Conservation (phyloP, 1,140 invertebrate species). For the Drosophila asahinai region DNA sequence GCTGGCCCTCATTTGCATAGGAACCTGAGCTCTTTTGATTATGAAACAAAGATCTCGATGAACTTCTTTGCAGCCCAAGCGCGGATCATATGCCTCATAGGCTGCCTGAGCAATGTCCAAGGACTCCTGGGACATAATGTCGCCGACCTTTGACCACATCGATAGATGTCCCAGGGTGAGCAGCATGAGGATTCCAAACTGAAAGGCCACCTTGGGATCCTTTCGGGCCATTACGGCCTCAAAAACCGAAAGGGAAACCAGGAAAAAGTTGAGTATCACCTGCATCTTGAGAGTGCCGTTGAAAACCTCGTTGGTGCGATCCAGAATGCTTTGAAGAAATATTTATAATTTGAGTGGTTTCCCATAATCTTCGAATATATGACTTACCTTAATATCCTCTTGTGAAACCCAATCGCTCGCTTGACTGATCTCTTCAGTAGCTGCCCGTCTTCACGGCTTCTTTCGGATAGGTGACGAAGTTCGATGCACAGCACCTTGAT, state of each 20-base stretch:
- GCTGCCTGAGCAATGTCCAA: conserved; percentile 35
- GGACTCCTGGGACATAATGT: conserved; percentile 45
- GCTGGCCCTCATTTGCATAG: conserved; percentile 26
- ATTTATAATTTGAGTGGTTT: too few relatives aligned
- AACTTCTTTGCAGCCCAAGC: neutral
- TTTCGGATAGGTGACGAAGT: neutral
- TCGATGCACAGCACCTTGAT: conserved; percentile 50
- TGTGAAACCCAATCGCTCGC: conserved; percentile 19
- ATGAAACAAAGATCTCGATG: conserved; percentile 42
- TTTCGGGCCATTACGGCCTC: conserved; percentile 28
- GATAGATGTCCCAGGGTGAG: conserved; percentile 29
- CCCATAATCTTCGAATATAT: neutral
- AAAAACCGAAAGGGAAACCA: conserved; percentile 50
- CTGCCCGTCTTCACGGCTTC: neutral
- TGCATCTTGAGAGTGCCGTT: conserved; percentile 50
- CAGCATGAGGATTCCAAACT: conserved; percentile 50
- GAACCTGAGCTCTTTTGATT: conserved; percentile 27
- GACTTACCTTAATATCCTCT: conserved; percentile 37
- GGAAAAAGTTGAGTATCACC: conserved; percentile 17
- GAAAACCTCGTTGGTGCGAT: conserved; percentile 46
- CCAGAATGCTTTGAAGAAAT: conserved; percentile 16
- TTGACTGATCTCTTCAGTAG: neutral
- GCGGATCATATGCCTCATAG: conserved; percentile 36
- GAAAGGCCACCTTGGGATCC: conserved; percentile 28
- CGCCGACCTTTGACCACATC: conserved; percentile 43